phyloP scores from a whole-genome alignment of 2,797 vertebrate species.

The Falco berigora region DNA sequence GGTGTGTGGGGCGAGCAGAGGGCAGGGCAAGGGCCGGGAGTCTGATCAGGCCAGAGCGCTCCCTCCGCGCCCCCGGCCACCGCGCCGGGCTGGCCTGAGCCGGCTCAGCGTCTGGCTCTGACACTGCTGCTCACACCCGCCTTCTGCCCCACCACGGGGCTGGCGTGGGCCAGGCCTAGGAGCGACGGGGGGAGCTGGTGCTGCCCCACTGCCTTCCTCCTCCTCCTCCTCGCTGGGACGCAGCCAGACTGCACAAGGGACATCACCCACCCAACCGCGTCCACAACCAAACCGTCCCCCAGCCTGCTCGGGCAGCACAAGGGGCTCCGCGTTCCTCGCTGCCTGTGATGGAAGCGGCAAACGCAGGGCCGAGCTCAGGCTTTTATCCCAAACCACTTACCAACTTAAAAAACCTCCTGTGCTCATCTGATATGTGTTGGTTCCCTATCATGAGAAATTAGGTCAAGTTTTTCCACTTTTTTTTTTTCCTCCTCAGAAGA shows the following conservation, averaged over 20 bases:
- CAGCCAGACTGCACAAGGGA: background rate
- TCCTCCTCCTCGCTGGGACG: no score
- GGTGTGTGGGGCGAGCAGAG: background rate
- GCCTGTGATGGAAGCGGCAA: background rate
- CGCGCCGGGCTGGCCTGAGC: fast-evolving
- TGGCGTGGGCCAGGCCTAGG: no score
- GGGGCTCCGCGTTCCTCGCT: background rate
- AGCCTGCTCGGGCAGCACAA: fast-evolving
- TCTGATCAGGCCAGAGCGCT: fast-evolving
- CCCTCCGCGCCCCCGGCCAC: background rate
- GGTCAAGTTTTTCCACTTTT: slow-evolving; percentile 65
- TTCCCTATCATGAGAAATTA: slow-evolving; percentile 66
- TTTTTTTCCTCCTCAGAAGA: slow-evolving; percentile 51
- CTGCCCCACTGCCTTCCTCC: background rate
- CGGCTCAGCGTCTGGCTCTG: no score
- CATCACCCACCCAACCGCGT: no score
- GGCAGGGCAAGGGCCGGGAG: no score
- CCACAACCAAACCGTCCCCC: background rate
- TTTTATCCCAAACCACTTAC: slow-evolving; percentile 53
- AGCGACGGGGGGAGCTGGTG: no score
- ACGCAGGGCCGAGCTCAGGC: background rate
- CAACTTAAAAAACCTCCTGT: slow-evolving; percentile 62
- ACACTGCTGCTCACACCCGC: no score
- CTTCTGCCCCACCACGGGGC: no score
- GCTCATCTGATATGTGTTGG: slow-evolving; percentile 65